Percentiles rank a stretch among this genome's conserved stretches.
Conservation (phyloP, 1,140 invertebrate genomes). For the Pseudomyrmex concolor region DNA sequence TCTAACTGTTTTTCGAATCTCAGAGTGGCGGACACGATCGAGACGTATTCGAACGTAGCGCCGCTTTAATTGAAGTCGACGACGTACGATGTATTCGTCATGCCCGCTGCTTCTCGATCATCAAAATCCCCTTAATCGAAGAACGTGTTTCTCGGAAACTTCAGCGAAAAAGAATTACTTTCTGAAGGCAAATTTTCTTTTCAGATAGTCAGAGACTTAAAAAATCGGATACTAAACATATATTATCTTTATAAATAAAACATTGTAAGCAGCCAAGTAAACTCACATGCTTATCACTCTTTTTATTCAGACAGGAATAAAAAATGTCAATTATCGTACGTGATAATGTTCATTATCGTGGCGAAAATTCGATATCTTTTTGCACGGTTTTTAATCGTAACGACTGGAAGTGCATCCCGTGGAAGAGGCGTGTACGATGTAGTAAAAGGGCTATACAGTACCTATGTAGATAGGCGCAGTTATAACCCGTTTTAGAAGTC, state of each 20-base stretch:
- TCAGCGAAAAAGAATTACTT: no score
- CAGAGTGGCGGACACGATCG: background rate
- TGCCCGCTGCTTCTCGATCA: constrained; percentile 1
- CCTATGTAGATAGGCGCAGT: background rate
- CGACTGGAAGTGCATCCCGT: constrained; percentile 51
- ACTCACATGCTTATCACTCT: background rate
- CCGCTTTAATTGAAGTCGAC: constrained; percentile 40
- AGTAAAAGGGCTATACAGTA: constrained; percentile 16
- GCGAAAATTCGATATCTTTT: constrained; percentile 23
- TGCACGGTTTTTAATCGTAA: constrained; percentile 46
- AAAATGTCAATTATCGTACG: background rate
- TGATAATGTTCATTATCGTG: background rate
- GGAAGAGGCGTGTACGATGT: constrained; percentile 40
- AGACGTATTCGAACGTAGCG: constrained; percentile 9
- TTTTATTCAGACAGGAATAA: background rate
- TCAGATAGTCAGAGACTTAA: no score
- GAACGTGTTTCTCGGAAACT: no score
- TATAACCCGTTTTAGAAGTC: constrained; percentile 30
- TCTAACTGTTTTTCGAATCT: constrained; percentile 49
- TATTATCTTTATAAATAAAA: background rate
- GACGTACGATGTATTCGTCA: constrained; percentile 6
- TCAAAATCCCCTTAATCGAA: constrained; percentile 5
- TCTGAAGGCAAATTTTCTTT: background rate
- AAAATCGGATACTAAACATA: no score
- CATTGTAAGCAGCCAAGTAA: background rate